Evolutionary conservation across 2,113 vertebrate genomes (phyloP), one percentile per base, ranked within the genome.

Genomic region (Arenaria interpres): DNA sequence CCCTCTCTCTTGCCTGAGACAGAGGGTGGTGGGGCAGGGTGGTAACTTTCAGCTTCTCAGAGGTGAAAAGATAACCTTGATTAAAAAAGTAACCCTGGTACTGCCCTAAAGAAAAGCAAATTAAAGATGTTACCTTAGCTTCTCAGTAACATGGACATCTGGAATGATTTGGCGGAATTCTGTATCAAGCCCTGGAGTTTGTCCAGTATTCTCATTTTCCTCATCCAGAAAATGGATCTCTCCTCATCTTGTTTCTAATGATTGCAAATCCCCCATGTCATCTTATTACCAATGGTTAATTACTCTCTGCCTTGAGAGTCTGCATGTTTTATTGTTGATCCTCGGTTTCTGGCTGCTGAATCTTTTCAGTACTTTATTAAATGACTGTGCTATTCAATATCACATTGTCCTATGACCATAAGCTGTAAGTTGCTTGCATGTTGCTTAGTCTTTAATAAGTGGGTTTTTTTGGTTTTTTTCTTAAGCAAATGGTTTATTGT

Each of bases 161-260:
- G 59, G 33, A 88, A 74, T 45, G 51, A 50, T 14, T 48, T 35
- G 8, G 6, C 48, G 30, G 88, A 64, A 72, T 78, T 51, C 25
- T 20, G 3, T 77, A 21, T 32, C 0, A 0, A 48, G n/a, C 10
- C 33, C 17, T 50, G 24, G 46, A 39, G 14, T 77, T 82, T 64
- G 37, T 48, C 71, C 3, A 3, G 21, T 66, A 2, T 6, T 87
- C 25, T 84, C 3, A 18, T 28, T 28, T 84, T 74, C 15, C 15
- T 6, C 6, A 3, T 33, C 20, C 21, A 32, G 68, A 83, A 86
- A 84, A 77, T 13, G 2, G 20, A 27, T 92, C 33, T 76, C 19
- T 73, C 19, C 25, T 76, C 23, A 51, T 66, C 71, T 74, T 86
- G 13, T 67, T 93, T 92, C 50, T 67, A 84, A 63, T 67, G 76